Base-by-base conservation (phyloP, 2,888 invertebrate species). In the Thymelicus lineola region DNA sequence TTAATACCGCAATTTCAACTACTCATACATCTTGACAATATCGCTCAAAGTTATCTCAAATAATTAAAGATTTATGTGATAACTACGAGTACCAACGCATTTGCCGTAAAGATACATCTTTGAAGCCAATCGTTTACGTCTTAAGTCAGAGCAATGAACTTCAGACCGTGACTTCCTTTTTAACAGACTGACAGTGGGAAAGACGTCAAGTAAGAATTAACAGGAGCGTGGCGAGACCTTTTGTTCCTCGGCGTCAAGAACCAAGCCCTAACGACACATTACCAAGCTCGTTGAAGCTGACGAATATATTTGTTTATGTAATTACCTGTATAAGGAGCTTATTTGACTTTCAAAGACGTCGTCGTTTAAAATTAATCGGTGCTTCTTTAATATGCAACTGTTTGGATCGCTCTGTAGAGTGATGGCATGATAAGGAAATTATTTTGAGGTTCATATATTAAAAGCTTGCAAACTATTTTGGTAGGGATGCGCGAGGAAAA, bases 101-200 rank as follows among this genome's bases (percentile, higher is more conserved):
- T 57, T 46, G 17, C 38, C 69, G 63, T 28, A 50, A 7, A 59
- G 28, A 42, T 17, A 57, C 36, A 48, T 42, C 61, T 14, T 6
- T 61, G 64, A 60, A 55, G 60, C 53, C 60, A 65, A 65, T 58
- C 28, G 36, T 48, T 71, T 42, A 71, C 64, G 69, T 74, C 70
- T 76, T 75, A 76, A 72, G 68, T 48, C 74, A 75, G 88, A 79
- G 83, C 88, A 88, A 85, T 80, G 88, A 91, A 85, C 91, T 83
- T 80, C 74, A 76, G 79, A 74, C 86, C 92, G 78, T 92, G 92
- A 93, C 93, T 92, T 93, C 93, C 93, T 89, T 85, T 91, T 93
- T 90, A 92, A 87, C 87, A 80, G 73, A 71, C 72, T 81, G 77
- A 78, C 83, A 85, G 81, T 89, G 89, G 86, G 90, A 90, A 91